These are phyloP conservation scores for Chelon auratus DNA, from an alignment of 2,797 vertebrate genomes.

Conservation along the genomic window DNA sequence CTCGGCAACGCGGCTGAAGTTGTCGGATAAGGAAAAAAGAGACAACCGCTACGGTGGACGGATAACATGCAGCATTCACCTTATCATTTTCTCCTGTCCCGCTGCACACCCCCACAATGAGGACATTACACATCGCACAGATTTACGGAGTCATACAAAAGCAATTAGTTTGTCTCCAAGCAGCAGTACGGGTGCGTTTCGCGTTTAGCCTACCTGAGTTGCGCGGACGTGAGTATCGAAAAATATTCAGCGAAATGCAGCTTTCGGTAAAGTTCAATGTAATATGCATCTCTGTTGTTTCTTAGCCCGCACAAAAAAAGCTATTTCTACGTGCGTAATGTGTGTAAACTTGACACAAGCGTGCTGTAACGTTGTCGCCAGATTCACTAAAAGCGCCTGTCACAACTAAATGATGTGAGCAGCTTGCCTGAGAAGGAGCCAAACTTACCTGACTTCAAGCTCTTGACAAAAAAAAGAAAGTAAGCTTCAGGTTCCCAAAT, in stretches of 20 bases:
- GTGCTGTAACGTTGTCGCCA: constrained; percentile 71
- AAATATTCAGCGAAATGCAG: constrained; percentile 58
- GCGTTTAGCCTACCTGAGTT: constrained; percentile 66
- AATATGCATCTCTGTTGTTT: constrained; percentile 34
- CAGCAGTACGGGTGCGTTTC: constrained; percentile 73
- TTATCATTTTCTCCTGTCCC: constrained; percentile 53
- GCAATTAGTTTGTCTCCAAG: constrained; percentile 82
- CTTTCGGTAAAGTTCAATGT: constrained; percentile 62
- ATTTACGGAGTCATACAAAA: constrained; percentile 82
- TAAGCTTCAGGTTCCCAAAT: constrained; percentile 85
- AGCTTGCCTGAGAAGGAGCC: constrained; percentile 84
- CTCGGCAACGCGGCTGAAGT: constrained; percentile 77
- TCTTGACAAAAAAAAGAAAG: constrained; percentile 86
- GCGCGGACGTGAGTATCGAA: constrained; percentile 72
- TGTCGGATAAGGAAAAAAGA: constrained; percentile 62
- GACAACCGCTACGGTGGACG: constrained; percentile 64
- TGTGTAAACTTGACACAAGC: constrained; percentile 78
- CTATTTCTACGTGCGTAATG: constrained; percentile 66
- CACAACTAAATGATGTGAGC: constrained; percentile 87
- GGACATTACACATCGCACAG: constrained; percentile 76
- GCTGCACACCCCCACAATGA: constrained; percentile 67
- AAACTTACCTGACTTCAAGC: constrained; percentile 99
- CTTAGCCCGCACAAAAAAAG: constrained; percentile 10
- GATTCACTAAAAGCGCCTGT: constrained; percentile 84
- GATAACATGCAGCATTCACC: constrained; percentile 71